phyloP scores from a whole-genome alignment of 1,140 invertebrate genomes.

The Colletes latitarsis region DNA sequence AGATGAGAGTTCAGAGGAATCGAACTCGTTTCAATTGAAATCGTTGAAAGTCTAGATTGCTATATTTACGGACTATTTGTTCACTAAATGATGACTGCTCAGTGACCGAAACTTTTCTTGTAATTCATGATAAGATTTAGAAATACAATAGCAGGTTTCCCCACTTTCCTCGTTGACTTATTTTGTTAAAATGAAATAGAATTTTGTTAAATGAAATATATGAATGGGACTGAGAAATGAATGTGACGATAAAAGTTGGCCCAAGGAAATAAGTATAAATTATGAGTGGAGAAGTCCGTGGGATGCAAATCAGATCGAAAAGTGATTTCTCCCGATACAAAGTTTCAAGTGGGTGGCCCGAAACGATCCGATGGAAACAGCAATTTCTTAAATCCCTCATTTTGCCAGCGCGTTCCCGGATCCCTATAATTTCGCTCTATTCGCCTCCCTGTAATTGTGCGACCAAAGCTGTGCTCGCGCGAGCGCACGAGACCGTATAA shows the following conservation, averaged over 20 bases:
- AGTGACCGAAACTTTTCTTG: no score
- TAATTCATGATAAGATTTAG: no score
- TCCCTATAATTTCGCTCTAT: slow-evolving; percentile 43
- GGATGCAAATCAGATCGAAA: not conserved
- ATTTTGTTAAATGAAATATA: no score
- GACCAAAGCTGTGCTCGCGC: not conserved
- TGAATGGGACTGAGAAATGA: not conserved
- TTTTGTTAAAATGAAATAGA: no score
- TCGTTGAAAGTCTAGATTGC: no score
- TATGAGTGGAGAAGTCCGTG: not conserved
- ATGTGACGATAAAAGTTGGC: no score
- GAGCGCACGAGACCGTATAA: not conserved
- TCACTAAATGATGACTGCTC: no score
- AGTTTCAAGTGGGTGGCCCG: slow-evolving; percentile 24
- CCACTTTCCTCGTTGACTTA: no score
- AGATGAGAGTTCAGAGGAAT: no score
- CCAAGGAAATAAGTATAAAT: not conserved
- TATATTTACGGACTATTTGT: no score
- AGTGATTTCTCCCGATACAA: slow-evolving; percentile 3
- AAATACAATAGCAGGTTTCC: no score
- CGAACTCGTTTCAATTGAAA: no score
- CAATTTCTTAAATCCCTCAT: slow-evolving; percentile 44
- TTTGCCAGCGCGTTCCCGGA: not conserved
- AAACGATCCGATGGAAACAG: slow-evolving; percentile 10
- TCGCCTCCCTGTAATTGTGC: slow-evolving; percentile 36